Percentiles rank a stretch among this genome's conserved stretches.
Evolutionary conservation across 2,113 vertebrate genomes (phyloP).

Genomic region (Pyrgilauda ruficollis): DNA sequence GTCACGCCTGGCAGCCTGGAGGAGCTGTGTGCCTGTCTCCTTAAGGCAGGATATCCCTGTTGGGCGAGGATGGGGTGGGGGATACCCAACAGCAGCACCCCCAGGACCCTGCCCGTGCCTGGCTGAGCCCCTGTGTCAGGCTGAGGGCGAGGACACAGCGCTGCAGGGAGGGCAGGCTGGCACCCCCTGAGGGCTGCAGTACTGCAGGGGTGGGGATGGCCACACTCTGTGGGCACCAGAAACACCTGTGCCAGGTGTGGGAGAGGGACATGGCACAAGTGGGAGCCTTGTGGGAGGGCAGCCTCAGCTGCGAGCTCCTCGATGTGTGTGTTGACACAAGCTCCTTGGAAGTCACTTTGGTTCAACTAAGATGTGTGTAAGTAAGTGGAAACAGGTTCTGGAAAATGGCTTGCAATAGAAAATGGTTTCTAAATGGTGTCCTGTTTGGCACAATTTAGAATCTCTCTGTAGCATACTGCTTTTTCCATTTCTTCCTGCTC

Average conservation of each 20-base stretch:
- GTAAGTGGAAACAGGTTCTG: background rate
- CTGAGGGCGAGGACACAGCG: accelerated
- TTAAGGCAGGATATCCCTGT: background rate
- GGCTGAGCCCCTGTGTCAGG: background rate
- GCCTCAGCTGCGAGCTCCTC: background rate
- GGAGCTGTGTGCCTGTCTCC: background rate
- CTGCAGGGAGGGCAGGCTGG: background rate
- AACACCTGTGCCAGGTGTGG: background rate
- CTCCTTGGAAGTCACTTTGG: background rate
- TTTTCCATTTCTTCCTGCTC: background rate
- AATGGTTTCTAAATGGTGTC: background rate
- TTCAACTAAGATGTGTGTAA: background rate
- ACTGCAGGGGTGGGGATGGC: background rate
- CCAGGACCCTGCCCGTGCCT: background rate
- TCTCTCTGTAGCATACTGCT: background rate
- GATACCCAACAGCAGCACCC: background rate
- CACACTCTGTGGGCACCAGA: accelerated
- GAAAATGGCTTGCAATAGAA: background rate
- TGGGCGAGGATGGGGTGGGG: too few species aligned
- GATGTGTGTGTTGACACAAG: accelerated
- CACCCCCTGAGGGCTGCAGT: accelerated
- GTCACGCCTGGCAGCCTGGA: background rate
- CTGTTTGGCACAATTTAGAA: background rate
- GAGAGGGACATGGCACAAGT: background rate
- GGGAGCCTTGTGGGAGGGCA: background rate